phyloP scores from a whole-genome alignment of 1,140 invertebrate species.

The Euwallacea similis region DNA sequence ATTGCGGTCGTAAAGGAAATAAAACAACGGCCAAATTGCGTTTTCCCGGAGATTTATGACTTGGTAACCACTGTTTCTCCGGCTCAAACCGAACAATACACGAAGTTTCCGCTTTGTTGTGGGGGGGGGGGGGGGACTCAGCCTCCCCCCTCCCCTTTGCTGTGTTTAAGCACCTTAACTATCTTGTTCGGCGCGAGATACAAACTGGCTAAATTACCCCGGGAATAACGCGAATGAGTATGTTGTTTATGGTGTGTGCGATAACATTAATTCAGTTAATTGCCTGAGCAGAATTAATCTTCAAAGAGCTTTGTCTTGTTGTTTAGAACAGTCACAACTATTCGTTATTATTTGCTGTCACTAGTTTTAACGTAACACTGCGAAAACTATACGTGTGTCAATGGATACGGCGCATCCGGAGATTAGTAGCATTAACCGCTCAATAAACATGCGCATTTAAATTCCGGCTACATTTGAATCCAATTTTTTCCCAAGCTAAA shows the following conservation, averaged over 20 bases:
- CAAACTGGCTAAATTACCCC: constrained; percentile 18
- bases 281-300: neutral
- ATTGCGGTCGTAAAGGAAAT: neutral
- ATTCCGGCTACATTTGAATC: no score
- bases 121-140: neutral
- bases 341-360: no score
- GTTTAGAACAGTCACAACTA: no score
- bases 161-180: constrained; percentile 6
- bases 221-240: constrained; percentile 8
- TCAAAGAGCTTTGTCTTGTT: no score
- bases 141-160: neutral
- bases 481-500: no score
- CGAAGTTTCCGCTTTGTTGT: constrained; percentile 16
- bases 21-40: constrained; percentile 12
- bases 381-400: no score
- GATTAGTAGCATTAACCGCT: no score
- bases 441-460: no score
- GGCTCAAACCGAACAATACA: constrained; percentile 15
- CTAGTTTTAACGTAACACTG: no score
- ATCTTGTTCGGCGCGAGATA: constrained; percentile 17
- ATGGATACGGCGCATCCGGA: no score
- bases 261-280: constrained; percentile 3
- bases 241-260: neutral
- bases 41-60: constrained; percentile 14
- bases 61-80: constrained; percentile 20